Evolutionary conservation across 1,140 invertebrate species (phyloP), one percentile per base, ranked within the genome.

Genomic region (Stegodyphus dumicola): DNA sequence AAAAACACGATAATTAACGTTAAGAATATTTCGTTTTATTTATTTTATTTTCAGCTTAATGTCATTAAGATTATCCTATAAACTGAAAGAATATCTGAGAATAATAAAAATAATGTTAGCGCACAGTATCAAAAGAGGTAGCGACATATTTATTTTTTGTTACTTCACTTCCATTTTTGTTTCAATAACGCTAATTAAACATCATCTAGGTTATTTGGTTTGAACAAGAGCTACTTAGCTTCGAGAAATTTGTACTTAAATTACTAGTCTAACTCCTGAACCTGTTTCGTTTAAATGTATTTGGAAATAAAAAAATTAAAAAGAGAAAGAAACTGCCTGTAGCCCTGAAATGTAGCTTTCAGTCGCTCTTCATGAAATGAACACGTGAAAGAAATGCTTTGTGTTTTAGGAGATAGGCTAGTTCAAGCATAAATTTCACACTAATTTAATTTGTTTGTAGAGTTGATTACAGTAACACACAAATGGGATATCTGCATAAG

Each of bases 41-140:
- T 6, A 52, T 52, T 65, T 17, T 60, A 51, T 76, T 53, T 17
- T 64, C 48, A 17, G 13, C 75, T 77, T 77, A 77, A 77, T 77
- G 60, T 60, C 49, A 77, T 66, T 51, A 65, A 33, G 60, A 77
- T 77, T 77, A 77, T 48, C 60, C 18, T 77, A 77, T 65, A 77
- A 77, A 77, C 18, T 65, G 60, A 33, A 67, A 67, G 7, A 7
- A 67, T 17, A 7, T 18, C 7, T n/a, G 15, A n/a, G 18, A 52
- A 49, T 65, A 51, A 51, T n/a, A 33, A 7, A 33, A 75, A 33
- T 33, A 49, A 52, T 9, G 52, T n/a, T 33, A 56, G 33, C 33
- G 33, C 33, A 33, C 33, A 33, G 33, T 33, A 33, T 33, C 33
- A 33, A 33, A 33, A 33, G 33, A 33, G 33, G 52, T 7, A 18